Conservation (phyloP, 2,888 invertebrate genomes). For the Hirtodrosophila trivittata region DNA sequence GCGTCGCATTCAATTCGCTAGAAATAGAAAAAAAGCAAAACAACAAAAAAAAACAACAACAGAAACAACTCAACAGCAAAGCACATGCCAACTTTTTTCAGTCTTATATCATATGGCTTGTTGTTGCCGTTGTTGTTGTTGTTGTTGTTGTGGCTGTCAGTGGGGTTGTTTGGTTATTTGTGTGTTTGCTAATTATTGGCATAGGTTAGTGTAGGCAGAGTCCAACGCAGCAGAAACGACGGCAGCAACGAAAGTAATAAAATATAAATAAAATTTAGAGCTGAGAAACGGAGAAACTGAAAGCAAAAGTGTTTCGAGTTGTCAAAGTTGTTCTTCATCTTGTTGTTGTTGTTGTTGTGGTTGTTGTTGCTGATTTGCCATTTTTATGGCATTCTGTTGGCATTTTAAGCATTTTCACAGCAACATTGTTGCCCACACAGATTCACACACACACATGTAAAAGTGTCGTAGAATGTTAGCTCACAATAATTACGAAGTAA, state of each 20-base stretch:
- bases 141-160: conserved; percentile 41
- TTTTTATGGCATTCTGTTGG: conserved; percentile 58
- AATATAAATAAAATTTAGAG: conserved; percentile 33
- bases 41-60: background rate
- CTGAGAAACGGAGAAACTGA: conserved; percentile 55
- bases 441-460: conserved; percentile 8
- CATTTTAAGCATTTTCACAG: conserved; percentile 65
- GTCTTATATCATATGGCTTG: conserved; percentile 44
- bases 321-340: conserved; percentile 12
- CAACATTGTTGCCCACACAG: conserved; percentile 60
- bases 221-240: conserved; percentile 16
- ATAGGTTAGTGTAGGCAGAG: conserved; percentile 80
- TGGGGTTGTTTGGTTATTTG: too few relatives aligned
- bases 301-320: conserved; percentile 73
- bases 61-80: conserved; percentile 5
- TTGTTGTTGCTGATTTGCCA: conserved; percentile 39
- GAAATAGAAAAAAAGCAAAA: conserved; percentile 20
- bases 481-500: conserved; percentile 46
- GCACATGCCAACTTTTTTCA: conserved; percentile 27
- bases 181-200: conserved; percentile 81
- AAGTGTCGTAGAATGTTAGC: conserved; percentile 35
- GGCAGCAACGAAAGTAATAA: conserved; percentile 54
- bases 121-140: conserved; percentile 19
- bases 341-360: conserved; percentile 10
- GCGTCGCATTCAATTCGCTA: conserved; percentile 42